phyloP scores from a whole-genome alignment of 2,797 vertebrate species.

The Urophycis tenuis region DNA sequence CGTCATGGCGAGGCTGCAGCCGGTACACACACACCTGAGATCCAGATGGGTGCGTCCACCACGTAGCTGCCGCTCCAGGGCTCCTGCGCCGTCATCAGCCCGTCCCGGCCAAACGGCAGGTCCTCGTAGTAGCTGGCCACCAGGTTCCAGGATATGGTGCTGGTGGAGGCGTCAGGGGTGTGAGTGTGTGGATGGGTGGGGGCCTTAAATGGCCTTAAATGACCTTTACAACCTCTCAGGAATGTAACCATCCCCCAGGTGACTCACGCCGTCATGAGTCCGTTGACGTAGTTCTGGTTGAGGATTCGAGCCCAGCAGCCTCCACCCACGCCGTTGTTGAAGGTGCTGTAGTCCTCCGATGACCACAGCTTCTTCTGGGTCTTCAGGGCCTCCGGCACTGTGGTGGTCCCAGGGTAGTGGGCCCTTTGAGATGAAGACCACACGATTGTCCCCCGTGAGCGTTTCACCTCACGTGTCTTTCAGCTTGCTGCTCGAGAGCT shows the following conservation, averaged over 20 bases:
- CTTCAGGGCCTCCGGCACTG: constrained; percentile 67
- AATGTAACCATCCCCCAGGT: background rate
- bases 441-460: background rate
- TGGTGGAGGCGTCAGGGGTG: constrained; percentile 45
- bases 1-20: background rate
- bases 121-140: constrained; percentile 91
- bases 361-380: constrained; percentile 88
- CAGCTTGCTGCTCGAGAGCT: background rate
- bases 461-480: background rate
- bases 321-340: constrained; percentile 82
- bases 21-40: constrained; percentile 72
- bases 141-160: constrained; percentile 95
- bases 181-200: too few species aligned
- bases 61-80: constrained; percentile 93
- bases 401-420: constrained; percentile 91
- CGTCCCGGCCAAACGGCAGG: constrained; percentile 82
- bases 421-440: constrained; percentile 65
- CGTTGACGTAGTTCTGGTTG: constrained; percentile 96
- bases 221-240: background rate
- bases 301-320: constrained; percentile 96
- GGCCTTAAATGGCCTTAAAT: background rate
- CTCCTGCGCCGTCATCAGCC: constrained; percentile 89
- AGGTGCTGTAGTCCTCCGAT: constrained; percentile 94
- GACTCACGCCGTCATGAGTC: constrained; percentile 89
- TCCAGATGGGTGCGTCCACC: constrained; percentile 89